Evolutionary conservation across 2,113 vertebrate species (phyloP).

Genomic region (Cygnus buccinator): DNA sequence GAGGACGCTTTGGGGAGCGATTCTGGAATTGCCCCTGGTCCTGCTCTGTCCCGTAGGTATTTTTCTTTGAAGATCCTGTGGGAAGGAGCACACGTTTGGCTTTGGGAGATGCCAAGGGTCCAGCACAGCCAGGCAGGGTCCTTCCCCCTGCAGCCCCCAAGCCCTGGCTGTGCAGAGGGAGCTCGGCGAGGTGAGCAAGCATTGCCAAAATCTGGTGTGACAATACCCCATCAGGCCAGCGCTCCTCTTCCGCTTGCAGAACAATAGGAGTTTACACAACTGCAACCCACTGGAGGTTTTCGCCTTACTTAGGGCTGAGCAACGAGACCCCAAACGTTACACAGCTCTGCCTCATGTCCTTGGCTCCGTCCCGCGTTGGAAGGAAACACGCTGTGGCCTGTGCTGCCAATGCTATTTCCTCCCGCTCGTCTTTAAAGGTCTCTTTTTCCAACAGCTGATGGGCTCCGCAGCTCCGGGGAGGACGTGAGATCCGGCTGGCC

Average conservation of each 20-base stretch:
- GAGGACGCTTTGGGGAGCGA: not conserved
- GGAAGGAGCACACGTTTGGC: not conserved
- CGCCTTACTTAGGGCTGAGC: not conserved
- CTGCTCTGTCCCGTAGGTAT: not conserved
- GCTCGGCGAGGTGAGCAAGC: not conserved
- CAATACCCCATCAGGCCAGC: not conserved
- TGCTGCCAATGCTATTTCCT: conserved; percentile 62
- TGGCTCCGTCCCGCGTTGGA: conserved; percentile 54
- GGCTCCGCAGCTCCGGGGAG: conserved; percentile 44
- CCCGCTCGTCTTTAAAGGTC: conserved; percentile 50
- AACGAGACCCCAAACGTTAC: conserved; percentile 40
- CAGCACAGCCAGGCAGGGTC: not conserved
- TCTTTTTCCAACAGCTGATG: conserved; percentile 67
- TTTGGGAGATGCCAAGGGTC: not conserved
- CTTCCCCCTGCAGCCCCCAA: not conserved
- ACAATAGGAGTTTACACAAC: conserved; percentile 52
- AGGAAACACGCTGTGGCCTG: conserved; percentile 13
- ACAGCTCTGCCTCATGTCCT: conserved; percentile 60
- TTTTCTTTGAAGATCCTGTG: not conserved
- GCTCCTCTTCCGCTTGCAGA: not conserved
- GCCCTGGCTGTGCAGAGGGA: not conserved
- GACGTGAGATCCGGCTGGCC: conserved; percentile 68
- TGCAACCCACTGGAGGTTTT: conserved; percentile 43
- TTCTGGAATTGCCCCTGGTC: not conserved
- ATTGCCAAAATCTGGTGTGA: not conserved